phyloP scores from a whole-genome alignment of 2,113 vertebrate genomes.

The Colistium nudipinnis region DNA sequence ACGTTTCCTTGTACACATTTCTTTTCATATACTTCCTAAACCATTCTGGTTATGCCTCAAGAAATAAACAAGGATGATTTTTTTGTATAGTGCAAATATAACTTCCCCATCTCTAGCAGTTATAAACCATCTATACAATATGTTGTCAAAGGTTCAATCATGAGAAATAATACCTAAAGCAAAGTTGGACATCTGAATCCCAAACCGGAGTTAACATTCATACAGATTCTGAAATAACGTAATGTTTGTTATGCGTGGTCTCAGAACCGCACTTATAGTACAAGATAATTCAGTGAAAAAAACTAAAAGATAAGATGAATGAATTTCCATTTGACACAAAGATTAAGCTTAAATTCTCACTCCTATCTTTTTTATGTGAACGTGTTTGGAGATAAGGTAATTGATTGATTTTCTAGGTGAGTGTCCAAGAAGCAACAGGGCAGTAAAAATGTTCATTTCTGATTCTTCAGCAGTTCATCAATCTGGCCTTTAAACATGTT shows the following conservation, averaged over 20 bases:
- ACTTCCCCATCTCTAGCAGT: constrained; percentile 38
- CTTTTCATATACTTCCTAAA: constrained; percentile 38
- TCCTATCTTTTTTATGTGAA: constrained; percentile 42
- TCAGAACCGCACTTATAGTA: constrained; percentile 33
- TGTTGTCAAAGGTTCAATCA: constrained; percentile 18
- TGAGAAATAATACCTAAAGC: constrained; percentile 17
- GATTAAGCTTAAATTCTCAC: constrained; percentile 26
- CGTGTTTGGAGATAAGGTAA: constrained; percentile 25
- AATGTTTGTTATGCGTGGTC: constrained; percentile 12
- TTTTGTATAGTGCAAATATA: constrained; percentile 67
- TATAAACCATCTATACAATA: constrained; percentile 30
- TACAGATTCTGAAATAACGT: constrained; percentile 25
- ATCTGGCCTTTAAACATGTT: constrained; percentile 99
- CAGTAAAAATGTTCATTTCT: constrained; percentile 72
- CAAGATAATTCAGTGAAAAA: constrained; percentile 41
- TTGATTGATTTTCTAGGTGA: constrained; percentile 6
- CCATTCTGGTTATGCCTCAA: constrained; percentile 15
- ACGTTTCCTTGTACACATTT: constrained; percentile 56
- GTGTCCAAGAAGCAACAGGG: constrained; percentile 9
- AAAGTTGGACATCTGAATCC: constrained; percentile 17
- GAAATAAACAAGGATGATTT: constrained; percentile 38
- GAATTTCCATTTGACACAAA: constrained; percentile 42
- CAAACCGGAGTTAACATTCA: constrained; percentile 43
- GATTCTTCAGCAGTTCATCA: constrained; percentile 91
- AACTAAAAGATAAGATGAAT: constrained; percentile 29